Evolutionary conservation across 2,797 vertebrate genomes (phyloP).

Genomic region (Bradypus variegatus): DNA sequence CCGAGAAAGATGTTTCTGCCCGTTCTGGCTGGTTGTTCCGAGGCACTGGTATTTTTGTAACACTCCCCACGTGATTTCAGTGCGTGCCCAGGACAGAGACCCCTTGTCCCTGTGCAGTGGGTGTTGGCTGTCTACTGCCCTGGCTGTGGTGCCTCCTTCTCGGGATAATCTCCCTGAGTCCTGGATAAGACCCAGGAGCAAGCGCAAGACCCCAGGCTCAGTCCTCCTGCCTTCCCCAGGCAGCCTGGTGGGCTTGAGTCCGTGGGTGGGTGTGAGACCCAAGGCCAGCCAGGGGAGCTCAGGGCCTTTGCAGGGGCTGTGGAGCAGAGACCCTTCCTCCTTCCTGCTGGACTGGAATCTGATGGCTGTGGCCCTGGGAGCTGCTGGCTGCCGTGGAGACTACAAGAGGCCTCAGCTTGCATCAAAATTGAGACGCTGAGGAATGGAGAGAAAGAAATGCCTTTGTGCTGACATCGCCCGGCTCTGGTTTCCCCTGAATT

Average conservation of each 20-base stretch:
- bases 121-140: too few species aligned
- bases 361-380: not conserved
- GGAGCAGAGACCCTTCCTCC: too few species aligned
- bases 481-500: not conserved
- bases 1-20: too few species aligned
- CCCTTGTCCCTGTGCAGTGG: fast-evolving
- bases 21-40: too few species aligned
- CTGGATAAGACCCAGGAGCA: not conserved
- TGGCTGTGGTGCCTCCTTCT: not conserved
- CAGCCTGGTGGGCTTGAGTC: not conserved
- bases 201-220: not conserved
- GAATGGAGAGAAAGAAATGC: not conserved
- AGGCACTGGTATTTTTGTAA: not conserved
- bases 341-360: not conserved
- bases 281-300: not conserved
- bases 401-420: not conserved
- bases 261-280: too few species aligned
- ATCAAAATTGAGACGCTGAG: fast-evolving
- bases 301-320: not conserved
- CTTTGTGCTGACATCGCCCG: fast-evolving
- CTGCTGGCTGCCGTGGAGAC: not conserved
- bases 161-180: fast-evolving
- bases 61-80: too few species aligned
- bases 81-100: not conserved
- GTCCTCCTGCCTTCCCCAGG: not conserved